Evolutionary conservation across 2,113 vertebrate genomes (phyloP), one percentile per base, ranked within the genome.

Genomic region (Lepisosteus osseus): DNA sequence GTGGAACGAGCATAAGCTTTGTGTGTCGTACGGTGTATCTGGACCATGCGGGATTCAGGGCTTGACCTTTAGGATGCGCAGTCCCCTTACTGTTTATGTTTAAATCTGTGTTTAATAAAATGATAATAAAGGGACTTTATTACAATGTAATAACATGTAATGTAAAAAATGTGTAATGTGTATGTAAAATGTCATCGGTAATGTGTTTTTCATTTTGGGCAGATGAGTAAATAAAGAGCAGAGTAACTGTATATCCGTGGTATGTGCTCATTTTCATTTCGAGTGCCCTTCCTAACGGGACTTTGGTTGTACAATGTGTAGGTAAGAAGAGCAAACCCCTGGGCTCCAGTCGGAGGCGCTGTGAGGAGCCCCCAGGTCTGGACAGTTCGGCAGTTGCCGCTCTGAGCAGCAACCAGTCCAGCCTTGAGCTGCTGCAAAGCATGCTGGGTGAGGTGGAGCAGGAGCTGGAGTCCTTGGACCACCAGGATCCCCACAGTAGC

Each of bases 391-490:
- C 89, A 14, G 8, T 79, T 29, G 82, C 85, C 62, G 76, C 88
- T 78, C 75, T 71, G 6, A 83, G 45, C 14, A 80, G 81, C 66
- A 91, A 73, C 17, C 90, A 74, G 68, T 88, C 89, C 44, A 93
- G 88, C 76, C 80, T 98, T 67, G 92, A 92, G 41, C 42, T 94
- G 79, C 86, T 99, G 73, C 95, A 89, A 78, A 71, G 72, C 75
- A 94, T 95, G 94, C 82, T 98, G 74, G 82, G 67, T 5, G 88
- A 95, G 54, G 93, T 99, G 72, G 95, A 96, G 69, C 76, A 13
- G 0, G 94, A 98, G 8, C 79, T 98, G 82, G 91, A 90, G 42
- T 83, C 88, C 15, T 87, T 95, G n/a, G 92, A 92, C 67, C 84
- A 51, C 3, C 85, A 85, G 74, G 92, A n/a, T 86, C 89, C 41